These are phyloP conservation scores for Acrocephalus kingi DNA, from an alignment of 2,113 vertebrate species.

Conservation along the genomic window DNA sequence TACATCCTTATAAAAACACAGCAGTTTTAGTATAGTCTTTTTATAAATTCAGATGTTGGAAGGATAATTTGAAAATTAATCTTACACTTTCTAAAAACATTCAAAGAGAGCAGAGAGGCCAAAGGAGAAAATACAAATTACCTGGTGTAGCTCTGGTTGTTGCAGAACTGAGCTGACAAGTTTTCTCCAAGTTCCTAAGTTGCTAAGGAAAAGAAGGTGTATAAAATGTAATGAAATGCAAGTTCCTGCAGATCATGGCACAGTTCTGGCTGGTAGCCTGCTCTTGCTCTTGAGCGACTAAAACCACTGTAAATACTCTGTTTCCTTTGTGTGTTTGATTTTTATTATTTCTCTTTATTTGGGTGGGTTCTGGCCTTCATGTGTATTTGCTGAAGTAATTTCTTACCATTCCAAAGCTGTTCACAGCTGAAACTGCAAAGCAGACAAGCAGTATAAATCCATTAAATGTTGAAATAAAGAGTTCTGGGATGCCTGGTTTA, in stretches of 20 bases:
- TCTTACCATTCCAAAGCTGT: conserved; percentile 31
- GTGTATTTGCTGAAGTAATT: not conserved
- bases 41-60: not conserved
- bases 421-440: not conserved
- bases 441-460: not conserved
- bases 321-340: not conserved
- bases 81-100: not conserved
- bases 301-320: not conserved
- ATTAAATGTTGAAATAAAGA: not conserved
- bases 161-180: not conserved
- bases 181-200: not conserved
- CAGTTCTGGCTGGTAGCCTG: not conserved
- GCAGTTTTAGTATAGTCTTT: not conserved
- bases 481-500: not conserved
- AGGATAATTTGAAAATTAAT: not conserved
- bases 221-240: not conserved
- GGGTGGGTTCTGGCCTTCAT: not conserved
- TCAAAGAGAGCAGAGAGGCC: not conserved
- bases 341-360: not conserved
- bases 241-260: not conserved
- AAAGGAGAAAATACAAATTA: not conserved
- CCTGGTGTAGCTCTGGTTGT: not conserved
- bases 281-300: not conserved
- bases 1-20: not conserved
- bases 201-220: not conserved